Conservation (phyloP, 2,888 invertebrate genomes). For the Scaptomyza parva region DNA sequence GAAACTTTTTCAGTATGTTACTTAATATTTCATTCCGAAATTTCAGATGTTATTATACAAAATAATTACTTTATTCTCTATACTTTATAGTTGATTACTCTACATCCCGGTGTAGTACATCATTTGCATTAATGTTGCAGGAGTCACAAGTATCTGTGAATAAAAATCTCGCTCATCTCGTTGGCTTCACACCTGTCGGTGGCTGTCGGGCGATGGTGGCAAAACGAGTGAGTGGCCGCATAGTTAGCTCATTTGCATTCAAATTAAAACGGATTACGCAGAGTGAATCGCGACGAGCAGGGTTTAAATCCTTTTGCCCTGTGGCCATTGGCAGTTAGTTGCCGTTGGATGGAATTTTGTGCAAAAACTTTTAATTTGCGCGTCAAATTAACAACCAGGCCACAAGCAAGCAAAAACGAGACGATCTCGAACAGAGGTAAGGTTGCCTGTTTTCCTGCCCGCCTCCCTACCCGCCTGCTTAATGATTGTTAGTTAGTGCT, state of each 20-base stretch:
- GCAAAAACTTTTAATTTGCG: slow-evolving; percentile 62
- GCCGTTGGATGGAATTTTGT: slow-evolving; percentile 43
- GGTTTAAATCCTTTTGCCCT: slow-evolving; percentile 28
- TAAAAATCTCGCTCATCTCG: background rate
- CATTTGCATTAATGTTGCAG: slow-evolving; percentile 2
- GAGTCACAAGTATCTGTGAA: background rate
- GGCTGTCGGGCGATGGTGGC: too few species aligned
- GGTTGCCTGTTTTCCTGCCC: background rate
- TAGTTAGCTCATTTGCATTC: slow-evolving; percentile 70
- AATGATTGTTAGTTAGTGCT: slow-evolving; percentile 26
- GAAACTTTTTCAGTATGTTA: background rate
- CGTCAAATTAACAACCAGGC: slow-evolving; percentile 29
- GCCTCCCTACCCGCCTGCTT: background rate
- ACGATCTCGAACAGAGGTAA: slow-evolving; percentile 4
- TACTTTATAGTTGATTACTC: background rate
- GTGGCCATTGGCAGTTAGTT: slow-evolving; percentile 11
- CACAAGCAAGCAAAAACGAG: slow-evolving; percentile 1
- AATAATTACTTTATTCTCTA: background rate
- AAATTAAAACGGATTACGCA: slow-evolving; percentile 55
- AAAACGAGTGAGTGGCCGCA: background rate
- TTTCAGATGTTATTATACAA: background rate
- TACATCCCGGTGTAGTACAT: background rate
- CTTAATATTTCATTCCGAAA: background rate
- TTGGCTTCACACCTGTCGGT: slow-evolving; percentile 34
- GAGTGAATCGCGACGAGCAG: slow-evolving; percentile 24